phyloP scores from a whole-genome alignment of 2,797 vertebrate species.

The Anabas testudineus region DNA sequence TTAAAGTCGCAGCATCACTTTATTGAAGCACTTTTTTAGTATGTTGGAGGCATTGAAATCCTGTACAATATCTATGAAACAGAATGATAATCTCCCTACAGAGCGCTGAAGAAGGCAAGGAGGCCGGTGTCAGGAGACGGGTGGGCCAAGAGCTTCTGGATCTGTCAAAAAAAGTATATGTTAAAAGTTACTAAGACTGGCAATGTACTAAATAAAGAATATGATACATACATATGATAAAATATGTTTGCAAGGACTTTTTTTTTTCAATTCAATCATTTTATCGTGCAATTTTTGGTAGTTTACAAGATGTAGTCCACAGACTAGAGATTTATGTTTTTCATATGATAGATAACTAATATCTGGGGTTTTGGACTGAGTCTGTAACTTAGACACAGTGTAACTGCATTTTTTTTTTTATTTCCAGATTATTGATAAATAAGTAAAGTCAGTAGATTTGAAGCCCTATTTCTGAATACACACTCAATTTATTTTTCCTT shows the following conservation, averaged over 20 bases:
- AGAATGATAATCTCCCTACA: conserved; percentile 63
- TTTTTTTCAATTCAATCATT: no score
- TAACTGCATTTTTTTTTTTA: no score
- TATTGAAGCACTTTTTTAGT: conserved; percentile 59
- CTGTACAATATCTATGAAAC: conserved; percentile 16
- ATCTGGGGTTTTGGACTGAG: no score
- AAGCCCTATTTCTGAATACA: no score
- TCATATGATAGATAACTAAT: no score
- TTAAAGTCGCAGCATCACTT: conserved; percentile 54
- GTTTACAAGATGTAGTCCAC: background rate
- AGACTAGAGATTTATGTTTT: background rate
- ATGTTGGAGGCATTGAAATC: conserved; percentile 6
- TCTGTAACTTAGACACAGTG: no score
- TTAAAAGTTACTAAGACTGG: background rate
- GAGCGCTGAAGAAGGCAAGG: conserved; percentile 80
- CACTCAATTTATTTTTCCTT: background rate
- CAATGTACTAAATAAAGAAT: background rate
- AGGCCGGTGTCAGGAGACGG: conserved; percentile 86
- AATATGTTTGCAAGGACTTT: no score
- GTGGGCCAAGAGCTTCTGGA: conserved; percentile 84
- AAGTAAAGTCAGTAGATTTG: no score
- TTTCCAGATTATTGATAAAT: no score
- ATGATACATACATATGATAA: no score
- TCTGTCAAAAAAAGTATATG: conserved; percentile 56
- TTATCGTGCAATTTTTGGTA: background rate